Evolutionary conservation across 2,797 vertebrate genomes (phyloP), one percentile per base, ranked within the genome.

Genomic region (Microchirus variegatus): DNA sequence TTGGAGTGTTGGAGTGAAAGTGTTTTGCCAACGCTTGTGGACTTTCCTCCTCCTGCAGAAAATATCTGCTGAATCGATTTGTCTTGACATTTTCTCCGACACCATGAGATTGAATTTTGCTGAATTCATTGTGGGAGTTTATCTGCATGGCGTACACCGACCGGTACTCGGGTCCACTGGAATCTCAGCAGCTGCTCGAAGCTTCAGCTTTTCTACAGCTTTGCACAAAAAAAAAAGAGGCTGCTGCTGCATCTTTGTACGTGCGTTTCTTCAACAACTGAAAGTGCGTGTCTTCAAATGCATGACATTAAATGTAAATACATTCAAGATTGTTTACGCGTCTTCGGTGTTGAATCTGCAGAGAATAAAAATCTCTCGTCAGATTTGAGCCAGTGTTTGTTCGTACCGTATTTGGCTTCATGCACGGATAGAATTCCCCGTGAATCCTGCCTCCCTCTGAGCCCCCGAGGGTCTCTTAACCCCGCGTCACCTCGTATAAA

Each of bases 401-500:
- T 42, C 36, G 13, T 17, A 31, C 31, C 7, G 5, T 31, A 31
- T 31, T 31, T 31, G 31, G 7, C 31, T 31, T 31, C 45, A 46
- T 16, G 43, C 50, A 54, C 45, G 62, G 35, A 43, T 57, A 55
- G 45, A 63, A 56, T 59, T 59, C 45, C 40, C 38, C 38, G 31
- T 43, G 41, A 58, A 66, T 56, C 73, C 56, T 40, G 55, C 47
- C 61, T 67, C 62, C 51, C 38, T 35, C 63, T 22, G 31, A 73
- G 51, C 55, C 61, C 53, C 59, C 47, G 10, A 74, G 69, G 50
- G 67, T 66, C 75, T 76, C 75, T 81, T 87, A 84, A 84, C 84
- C 84, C 81, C 78, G 59, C 10, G 4, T 74, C 65, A 70, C 41
- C 59, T n/a, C 0, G 36, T 51, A 41, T 5, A 16, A 80, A 75